A percentile compares a stretch with the other conserved stretches of the same genome.
Evolutionary conservation across 1,140 invertebrate species (phyloP).

Genomic region (Neotoxoptera formosana): DNA sequence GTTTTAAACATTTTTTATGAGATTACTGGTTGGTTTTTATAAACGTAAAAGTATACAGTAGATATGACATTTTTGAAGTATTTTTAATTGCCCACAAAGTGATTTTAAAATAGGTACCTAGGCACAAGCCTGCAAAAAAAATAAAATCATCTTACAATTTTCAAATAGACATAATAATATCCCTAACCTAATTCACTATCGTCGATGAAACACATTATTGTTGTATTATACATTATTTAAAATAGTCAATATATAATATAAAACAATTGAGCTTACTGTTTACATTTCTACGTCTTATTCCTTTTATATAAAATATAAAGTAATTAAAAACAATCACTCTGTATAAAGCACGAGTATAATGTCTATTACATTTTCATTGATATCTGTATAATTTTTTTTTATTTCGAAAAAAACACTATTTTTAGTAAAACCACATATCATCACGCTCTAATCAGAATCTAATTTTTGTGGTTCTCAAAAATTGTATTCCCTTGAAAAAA

Average conservation of each 20-base stretch:
- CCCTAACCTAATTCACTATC: too few relatives aligned
- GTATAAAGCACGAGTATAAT: not conserved
- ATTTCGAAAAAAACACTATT: not conserved
- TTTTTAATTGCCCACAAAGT: too few relatives aligned
- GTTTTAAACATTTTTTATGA: not conserved
- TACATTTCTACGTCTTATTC: too few relatives aligned
- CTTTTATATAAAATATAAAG: too few relatives aligned
- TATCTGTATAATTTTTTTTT: not conserved
- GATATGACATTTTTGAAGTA: too few relatives aligned
- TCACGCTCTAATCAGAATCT: not conserved
- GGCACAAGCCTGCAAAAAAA: not conserved
- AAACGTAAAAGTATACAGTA: not conserved
- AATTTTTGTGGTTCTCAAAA: not conserved
- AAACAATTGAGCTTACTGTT: too few relatives aligned
- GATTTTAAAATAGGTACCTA: too few relatives aligned
- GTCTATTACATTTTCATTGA: not conserved
- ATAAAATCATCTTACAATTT: not conserved
- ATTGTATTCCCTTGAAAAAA: not conserved
- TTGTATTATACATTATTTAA: too few relatives aligned
- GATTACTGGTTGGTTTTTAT: not conserved
- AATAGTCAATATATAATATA: too few relatives aligned
- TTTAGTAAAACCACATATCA: not conserved
- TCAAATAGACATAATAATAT: too few relatives aligned
- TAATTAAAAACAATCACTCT: not conserved
- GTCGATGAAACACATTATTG: too few relatives aligned